Conservation (phyloP, 1,140 invertebrate species). For the Zaprionus davidi region DNA sequence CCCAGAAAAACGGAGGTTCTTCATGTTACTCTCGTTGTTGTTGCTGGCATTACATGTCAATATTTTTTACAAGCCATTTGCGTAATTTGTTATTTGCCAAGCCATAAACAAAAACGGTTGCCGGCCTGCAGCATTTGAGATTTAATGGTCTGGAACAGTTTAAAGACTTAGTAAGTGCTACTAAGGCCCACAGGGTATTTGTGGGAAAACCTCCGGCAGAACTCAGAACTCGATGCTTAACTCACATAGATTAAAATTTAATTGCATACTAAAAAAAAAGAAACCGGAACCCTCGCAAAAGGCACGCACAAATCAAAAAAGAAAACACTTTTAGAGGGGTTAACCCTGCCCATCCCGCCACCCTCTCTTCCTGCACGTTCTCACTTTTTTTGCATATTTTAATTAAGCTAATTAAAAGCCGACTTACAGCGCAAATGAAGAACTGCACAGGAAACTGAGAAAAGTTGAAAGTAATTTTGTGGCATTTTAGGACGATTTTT, state of each 20-base stretch:
- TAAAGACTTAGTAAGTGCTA: constrained; percentile 48
- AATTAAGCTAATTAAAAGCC: constrained; percentile 52
- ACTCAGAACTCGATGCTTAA: constrained; percentile 8
- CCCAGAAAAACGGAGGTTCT: not conserved
- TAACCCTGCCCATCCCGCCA: not conserved
- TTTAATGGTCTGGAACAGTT: constrained; percentile 49
- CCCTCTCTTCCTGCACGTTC: not conserved
- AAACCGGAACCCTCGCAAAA: not conserved
- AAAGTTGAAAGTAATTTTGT: constrained; percentile 44
- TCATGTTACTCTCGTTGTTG: constrained; percentile 1
- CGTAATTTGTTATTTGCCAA: constrained; percentile 53
- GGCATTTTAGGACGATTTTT: constrained; percentile 30
- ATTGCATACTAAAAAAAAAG: constrained; percentile 16
- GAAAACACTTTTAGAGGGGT: constrained; percentile 16
- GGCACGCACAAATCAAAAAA: constrained; percentile 28
- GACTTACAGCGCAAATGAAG: constrained; percentile 16
- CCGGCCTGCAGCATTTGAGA: constrained; percentile 34
- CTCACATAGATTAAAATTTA: constrained; percentile 42
- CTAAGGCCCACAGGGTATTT: constrained; percentile 11
- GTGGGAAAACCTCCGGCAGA: not conserved
- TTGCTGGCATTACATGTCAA: constrained; percentile 36
- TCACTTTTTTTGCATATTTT: constrained; percentile 23
- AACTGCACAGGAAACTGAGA: not conserved
- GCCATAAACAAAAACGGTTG: constrained; percentile 46
- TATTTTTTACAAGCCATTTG: constrained; percentile 56